Evolutionary conservation across 2,113 vertebrate species (phyloP).

Genomic region (Pycnonotus jocosus): DNA sequence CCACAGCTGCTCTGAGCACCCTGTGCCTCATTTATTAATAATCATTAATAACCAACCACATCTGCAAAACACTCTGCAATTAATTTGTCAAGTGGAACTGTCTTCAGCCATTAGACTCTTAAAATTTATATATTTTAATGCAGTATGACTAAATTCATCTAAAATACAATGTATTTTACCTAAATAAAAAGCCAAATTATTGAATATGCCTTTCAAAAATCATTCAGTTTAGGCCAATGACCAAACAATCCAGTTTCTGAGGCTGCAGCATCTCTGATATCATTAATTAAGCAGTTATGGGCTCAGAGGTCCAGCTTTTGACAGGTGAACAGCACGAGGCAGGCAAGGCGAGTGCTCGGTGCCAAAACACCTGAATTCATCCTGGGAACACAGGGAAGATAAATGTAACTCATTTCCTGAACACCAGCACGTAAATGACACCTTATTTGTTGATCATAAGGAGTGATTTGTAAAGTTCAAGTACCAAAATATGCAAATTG

Average conservation of each 20-base stretch:
- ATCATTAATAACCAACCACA: neutral
- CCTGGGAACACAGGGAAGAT: neutral
- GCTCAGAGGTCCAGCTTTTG: neutral
- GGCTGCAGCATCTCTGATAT: neutral
- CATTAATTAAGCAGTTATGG: neutral
- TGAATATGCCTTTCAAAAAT: neutral
- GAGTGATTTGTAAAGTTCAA: constrained; percentile 47
- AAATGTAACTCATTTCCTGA: constrained; percentile 31
- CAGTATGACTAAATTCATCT: neutral
- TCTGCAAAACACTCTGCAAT: neutral
- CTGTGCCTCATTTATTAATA: neutral
- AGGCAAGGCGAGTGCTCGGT: neutral
- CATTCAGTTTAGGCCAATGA: neutral
- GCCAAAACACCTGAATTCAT: neutral
- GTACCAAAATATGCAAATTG: neutral
- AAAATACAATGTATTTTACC: neutral
- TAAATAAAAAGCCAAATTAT: neutral
- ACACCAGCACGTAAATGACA: constrained; percentile 9
- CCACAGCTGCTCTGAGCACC: neutral
- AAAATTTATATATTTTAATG: neutral
- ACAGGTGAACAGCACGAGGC: neutral
- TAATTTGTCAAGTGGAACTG: neutral
- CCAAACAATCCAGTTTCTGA: neutral
- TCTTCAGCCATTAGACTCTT: neutral
- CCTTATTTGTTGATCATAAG: constrained; percentile 51